Base-by-base conservation (phyloP, 30 jellyfish, hydroid and myxozoan genomes). In the Turritopsis dohrnii region DNA sequence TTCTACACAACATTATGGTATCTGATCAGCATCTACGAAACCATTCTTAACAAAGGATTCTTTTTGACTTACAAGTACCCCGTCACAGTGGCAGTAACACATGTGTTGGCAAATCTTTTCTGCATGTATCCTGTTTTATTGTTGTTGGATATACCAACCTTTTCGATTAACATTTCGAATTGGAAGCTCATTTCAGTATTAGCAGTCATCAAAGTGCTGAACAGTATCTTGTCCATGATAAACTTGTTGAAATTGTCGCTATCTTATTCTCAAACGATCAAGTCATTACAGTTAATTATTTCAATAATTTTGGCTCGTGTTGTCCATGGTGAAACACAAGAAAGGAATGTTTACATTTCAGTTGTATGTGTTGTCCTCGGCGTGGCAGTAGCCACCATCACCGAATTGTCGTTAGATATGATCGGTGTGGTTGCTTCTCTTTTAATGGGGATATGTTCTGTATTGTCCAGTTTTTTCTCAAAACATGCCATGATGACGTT, bases 381-480 rank as follows among this genome's bases (percentile, higher is more conserved):
- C 60, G 98, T 93, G 30, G 96, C 94, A 60, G 83, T 93, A 21
- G 98, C 98, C 26, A 88, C 98, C 16, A 91, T 93, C 0, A 93
- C 98, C 1, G 98, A 93, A 71, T 81, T 88, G 23, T 83, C 96
- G 18, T 84, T 93, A 73, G 94, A 85, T 30, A 18, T 73, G 53
- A 29, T 85, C 71, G 98, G 98, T 0, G 83, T 93, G 89, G 16
- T 79, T 53, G 93, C 86, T 75, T 95, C 98, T 16, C 29, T 93
- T 22, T 65, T 87, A 23, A 86, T 92, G 71, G 85, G 96, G 16
- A 52, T 82, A 53, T 82, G 80, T 19, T 83, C 87, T 85, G 90
- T 90, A 1, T 72, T 88, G 9, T 90, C 87, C 81, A 53, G 53
- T 65, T 80, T 80, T 80, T 80, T 80, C 4, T 80, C 87, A 0